phyloP scores from a whole-genome alignment of 2,888 invertebrate species.

The Priocnemis perturbator region DNA sequence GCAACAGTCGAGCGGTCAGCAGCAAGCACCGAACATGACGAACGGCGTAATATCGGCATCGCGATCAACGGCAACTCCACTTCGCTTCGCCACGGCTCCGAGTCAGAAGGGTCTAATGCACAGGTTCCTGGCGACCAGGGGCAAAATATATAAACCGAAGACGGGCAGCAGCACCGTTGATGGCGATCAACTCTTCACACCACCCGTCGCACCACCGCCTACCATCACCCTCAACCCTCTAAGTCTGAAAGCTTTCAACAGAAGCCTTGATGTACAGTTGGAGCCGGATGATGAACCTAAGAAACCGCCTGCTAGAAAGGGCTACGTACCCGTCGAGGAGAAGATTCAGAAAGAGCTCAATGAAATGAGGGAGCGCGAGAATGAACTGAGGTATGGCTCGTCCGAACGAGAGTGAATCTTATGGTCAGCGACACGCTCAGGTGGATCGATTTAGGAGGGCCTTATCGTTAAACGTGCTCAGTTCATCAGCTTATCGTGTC shows the following conservation, averaged over 20 bases:
- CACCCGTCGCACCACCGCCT: slow-evolving; percentile 50
- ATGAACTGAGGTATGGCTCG: slow-evolving; percentile 85
- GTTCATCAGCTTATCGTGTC: too few relatives aligned
- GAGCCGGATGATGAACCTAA: slow-evolving; percentile 63
- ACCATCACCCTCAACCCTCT: slow-evolving; percentile 61
- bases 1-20: too few relatives aligned
- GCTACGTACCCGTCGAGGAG: slow-evolving; percentile 90
- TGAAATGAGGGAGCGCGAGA: slow-evolving; percentile 89
- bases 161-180: slow-evolving; percentile 10
- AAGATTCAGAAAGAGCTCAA: slow-evolving; percentile 91
- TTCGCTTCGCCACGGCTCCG: slow-evolving; percentile 80
- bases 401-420: too few relatives aligned
- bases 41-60: slow-evolving; percentile 67
- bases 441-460: too few relatives aligned
- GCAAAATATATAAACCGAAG: slow-evolving; percentile 78
- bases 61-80: slow-evolving; percentile 62
- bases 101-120: slow-evolving; percentile 90
- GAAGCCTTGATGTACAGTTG: slow-evolving; percentile 57
- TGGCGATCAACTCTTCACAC: slow-evolving; percentile 45
- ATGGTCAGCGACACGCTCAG: too few relatives aligned
- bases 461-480: too few relatives aligned
- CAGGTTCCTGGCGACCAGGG: slow-evolving; percentile 85
- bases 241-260: slow-evolving; percentile 63
- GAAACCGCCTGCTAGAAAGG: slow-evolving; percentile 81
- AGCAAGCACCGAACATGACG: slow-evolving; percentile 64